Percentiles rank a stretch among this genome's conserved stretches.
These are phyloP conservation scores for Sylvia atricapilla DNA, from an alignment of 2,113 vertebrate species.

Conservation along the genomic window DNA sequence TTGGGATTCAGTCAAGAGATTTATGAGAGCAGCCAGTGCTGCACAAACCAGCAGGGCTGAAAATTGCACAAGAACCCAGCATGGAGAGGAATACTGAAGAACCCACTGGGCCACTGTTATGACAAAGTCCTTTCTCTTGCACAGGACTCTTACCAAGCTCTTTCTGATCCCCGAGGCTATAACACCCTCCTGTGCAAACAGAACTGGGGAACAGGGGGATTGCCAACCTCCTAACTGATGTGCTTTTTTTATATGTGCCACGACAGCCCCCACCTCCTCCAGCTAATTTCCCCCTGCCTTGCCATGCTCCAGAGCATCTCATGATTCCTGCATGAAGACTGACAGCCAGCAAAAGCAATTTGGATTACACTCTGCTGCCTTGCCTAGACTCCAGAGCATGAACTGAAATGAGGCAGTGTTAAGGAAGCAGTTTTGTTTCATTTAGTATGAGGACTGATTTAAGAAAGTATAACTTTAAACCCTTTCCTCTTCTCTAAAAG, in stretches of 20 bases:
- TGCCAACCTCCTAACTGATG: background rate
- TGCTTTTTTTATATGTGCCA: background rate
- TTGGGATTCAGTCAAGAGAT: background rate
- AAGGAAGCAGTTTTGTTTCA: background rate
- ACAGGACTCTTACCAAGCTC: background rate
- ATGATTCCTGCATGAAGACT: background rate
- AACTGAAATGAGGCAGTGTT: background rate
- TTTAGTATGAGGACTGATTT: background rate
- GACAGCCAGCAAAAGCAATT: background rate
- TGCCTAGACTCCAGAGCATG: background rate
- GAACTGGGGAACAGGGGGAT: background rate
- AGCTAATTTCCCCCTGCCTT: background rate
- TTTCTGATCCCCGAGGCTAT: background rate
- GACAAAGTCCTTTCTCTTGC: background rate
- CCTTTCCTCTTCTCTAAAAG: background rate
- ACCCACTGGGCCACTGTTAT: background rate
- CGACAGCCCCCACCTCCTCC: accelerated
- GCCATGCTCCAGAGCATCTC: background rate
- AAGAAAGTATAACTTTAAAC: background rate
- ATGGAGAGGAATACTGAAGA: background rate
- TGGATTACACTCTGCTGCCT: background rate
- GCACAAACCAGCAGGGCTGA: background rate
- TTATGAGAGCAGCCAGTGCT: background rate
- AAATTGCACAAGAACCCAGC: background rate
- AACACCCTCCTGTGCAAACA: background rate